phyloP scores from a whole-genome alignment of 2,888 invertebrate species.

The Sepiola atlantica region DNA sequence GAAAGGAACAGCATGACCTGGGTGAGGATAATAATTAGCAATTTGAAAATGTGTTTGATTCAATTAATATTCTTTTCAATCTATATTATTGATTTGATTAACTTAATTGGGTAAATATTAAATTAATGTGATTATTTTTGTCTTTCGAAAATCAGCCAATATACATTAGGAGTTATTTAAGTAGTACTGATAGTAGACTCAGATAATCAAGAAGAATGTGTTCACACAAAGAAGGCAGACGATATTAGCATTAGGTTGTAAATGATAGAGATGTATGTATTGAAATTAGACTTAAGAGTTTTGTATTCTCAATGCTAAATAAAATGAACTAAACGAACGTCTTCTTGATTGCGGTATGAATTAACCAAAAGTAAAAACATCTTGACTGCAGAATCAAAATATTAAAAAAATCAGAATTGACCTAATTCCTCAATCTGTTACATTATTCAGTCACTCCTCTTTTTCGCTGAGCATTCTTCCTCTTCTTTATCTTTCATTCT shows the following conservation, averaged over 20 bases:
- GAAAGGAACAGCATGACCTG: neutral
- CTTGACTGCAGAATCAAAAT: too few relatives aligned
- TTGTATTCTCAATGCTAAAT: too few relatives aligned
- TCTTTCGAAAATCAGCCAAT: neutral
- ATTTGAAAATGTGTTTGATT: neutral
- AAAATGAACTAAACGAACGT: too few relatives aligned
- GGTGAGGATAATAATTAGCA: neutral
- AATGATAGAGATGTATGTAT: neutral
- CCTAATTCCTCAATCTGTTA: too few relatives aligned
- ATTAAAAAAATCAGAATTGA: too few relatives aligned
- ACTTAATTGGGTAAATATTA: slow-evolving; percentile 4
- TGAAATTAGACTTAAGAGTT: neutral
- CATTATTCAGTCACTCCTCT: too few relatives aligned
- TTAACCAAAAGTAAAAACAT: too few relatives aligned
- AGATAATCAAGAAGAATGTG: neutral
- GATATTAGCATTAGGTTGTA: neutral
- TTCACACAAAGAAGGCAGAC: neutral
- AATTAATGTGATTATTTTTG: neutral
- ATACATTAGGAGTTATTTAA: neutral
- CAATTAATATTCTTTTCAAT: slow-evolving; percentile 15
- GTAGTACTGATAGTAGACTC: neutral
- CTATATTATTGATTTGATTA: neutral
- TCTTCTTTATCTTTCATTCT: too few relatives aligned
- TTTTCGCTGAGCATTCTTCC: too few relatives aligned
- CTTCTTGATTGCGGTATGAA: too few relatives aligned